Conservation (phyloP, 2,888 invertebrate species). For the Diplazon laetatorius region DNA sequence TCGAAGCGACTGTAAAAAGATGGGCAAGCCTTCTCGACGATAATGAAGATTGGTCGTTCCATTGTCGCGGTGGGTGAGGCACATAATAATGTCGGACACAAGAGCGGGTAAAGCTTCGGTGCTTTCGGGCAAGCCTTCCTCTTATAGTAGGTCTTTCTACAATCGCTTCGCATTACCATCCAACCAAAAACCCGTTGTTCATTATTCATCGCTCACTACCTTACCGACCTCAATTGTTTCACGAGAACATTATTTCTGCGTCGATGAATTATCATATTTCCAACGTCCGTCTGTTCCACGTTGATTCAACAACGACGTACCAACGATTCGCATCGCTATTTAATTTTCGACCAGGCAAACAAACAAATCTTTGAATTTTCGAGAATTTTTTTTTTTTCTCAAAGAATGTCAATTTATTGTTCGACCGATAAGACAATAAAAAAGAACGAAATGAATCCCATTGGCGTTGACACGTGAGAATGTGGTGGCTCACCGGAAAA, state of each 20-base stretch:
- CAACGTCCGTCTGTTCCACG: too few relatives aligned
- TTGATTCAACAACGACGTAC: too few relatives aligned
- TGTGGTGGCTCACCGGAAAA: too few relatives aligned
- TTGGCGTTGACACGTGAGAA: too few relatives aligned
- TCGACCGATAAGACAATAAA: too few relatives aligned
- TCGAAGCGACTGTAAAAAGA: slow-evolving; percentile 40
- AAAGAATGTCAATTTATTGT: too few relatives aligned
- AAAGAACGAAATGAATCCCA: too few relatives aligned
- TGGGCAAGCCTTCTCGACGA: slow-evolving; percentile 35
- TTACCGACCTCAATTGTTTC: slow-evolving; percentile 24
- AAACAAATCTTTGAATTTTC: too few relatives aligned
- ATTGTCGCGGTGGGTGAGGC: slow-evolving; percentile 58
- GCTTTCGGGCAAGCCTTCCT: neutral
- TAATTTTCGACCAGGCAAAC: too few relatives aligned
- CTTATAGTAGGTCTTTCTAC: slow-evolving; percentile 11
- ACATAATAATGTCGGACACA: slow-evolving; percentile 23
- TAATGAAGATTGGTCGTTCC: slow-evolving; percentile 62
- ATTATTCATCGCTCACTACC: slow-evolving; percentile 46
- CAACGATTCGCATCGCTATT: too few relatives aligned
- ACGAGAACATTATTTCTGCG: slow-evolving; percentile 25
- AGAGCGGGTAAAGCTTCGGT: slow-evolving; percentile 38
- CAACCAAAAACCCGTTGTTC: slow-evolving; percentile 30
- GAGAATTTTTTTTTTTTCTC: too few relatives aligned
- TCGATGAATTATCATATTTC: neutral
- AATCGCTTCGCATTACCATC: slow-evolving; percentile 30